Percentiles rank a stretch among this genome's conserved stretches.
Conservation (phyloP, 2,113 vertebrate species). For the Saguinus midas region DNA sequence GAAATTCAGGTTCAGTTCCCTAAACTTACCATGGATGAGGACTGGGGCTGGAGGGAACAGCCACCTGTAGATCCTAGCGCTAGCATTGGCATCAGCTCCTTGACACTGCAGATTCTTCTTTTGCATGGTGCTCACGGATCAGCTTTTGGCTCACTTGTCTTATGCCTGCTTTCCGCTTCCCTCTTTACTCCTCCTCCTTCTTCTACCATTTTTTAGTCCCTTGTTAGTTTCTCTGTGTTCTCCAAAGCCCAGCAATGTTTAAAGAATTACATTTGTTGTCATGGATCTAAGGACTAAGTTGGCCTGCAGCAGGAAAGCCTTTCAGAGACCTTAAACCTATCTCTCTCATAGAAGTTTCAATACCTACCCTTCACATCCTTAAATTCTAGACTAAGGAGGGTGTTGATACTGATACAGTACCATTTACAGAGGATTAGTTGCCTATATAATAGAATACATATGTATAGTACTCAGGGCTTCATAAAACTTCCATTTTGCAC, state of each 20-base stretch:
- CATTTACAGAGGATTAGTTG: background rate
- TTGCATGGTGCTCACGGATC: background rate
- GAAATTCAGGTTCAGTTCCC: background rate
- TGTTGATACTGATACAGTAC: background rate
- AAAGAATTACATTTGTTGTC: background rate
- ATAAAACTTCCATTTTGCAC: conserved; percentile 9
- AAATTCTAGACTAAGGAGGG: background rate
- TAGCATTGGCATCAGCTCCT: background rate
- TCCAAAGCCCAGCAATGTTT: background rate
- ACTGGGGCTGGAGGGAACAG: background rate
- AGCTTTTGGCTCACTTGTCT: background rate
- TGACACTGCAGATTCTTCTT: background rate
- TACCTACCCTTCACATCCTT: background rate
- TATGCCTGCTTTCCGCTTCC: background rate
- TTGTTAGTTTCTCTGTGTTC: background rate
- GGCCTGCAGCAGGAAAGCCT: background rate
- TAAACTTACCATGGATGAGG: background rate
- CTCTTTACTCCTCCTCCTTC: background rate
- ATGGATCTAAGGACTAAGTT: background rate
- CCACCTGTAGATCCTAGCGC: background rate
- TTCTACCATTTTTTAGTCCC: background rate
- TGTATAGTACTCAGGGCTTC: conserved; percentile 27
- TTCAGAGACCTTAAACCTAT: background rate
- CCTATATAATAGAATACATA: background rate
- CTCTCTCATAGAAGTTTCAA: background rate